Conservation (phyloP, 2,888 invertebrate species). For the Oscheius myriophilus region DNA sequence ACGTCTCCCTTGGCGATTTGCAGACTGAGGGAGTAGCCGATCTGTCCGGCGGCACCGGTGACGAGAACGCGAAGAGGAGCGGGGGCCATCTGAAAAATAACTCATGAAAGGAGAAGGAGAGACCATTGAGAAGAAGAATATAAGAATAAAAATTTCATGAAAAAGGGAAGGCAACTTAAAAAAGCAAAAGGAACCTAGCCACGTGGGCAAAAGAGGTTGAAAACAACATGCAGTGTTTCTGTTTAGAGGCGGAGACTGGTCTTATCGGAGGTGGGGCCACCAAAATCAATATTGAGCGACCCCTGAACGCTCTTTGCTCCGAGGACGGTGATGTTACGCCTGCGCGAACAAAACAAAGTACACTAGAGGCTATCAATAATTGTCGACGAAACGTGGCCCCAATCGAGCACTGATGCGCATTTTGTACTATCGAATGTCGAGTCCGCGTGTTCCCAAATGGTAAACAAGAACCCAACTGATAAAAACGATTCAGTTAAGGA, state of each 20-base stretch:
- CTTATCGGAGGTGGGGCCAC: slow-evolving; percentile 11
- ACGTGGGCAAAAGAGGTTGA: neutral
- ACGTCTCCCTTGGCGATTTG: slow-evolving; percentile 82
- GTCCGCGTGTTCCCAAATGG: too few relatives aligned
- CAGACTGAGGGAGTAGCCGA: slow-evolving; percentile 93
- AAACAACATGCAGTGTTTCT: neutral
- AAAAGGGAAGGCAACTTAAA: too few relatives aligned
- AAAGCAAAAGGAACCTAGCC: neutral
- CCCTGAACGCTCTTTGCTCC: slow-evolving; percentile 8
- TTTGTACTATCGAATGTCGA: too few relatives aligned
- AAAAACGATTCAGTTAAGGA: too few relatives aligned
- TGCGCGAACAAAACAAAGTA: too few relatives aligned
- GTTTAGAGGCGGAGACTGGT: slow-evolving; percentile 17
- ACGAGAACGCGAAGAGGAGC: slow-evolving; percentile 76
- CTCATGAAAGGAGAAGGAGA: neutral
- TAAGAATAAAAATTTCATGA: too few relatives aligned
- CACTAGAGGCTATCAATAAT: too few relatives aligned
- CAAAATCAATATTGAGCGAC: slow-evolving; percentile 8
- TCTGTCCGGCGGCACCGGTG: slow-evolving; percentile 98
- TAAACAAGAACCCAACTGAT: too few relatives aligned
- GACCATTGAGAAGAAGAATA: neutral
- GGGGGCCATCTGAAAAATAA: slow-evolving; percentile 29
- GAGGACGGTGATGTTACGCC: slow-evolving; percentile 1
- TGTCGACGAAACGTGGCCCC: too few relatives aligned
- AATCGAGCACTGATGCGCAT: too few relatives aligned